These are phyloP conservation scores for Zaprionus inermis DNA, from an alignment of 1,140 invertebrate genomes.

Conservation along the genomic window DNA sequence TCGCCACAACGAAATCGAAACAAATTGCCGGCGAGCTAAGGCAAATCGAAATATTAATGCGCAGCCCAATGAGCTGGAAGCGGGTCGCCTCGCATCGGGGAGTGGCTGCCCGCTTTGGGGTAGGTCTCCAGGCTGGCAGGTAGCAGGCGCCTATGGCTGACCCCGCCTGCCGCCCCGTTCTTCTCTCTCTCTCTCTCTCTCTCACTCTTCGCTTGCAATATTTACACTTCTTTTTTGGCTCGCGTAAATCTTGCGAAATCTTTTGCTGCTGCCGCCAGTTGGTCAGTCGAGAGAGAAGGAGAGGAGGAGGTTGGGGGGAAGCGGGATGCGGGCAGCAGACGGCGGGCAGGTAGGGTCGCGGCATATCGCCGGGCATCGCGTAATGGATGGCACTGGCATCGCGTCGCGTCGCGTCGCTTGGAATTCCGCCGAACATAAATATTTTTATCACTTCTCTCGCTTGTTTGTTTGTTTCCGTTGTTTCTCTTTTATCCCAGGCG, in stretches of 20 bases:
- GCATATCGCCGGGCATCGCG: slow-evolving; percentile 1
- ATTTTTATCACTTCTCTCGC: slow-evolving; percentile 75
- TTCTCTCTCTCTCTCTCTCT: background rate
- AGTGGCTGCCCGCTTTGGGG: slow-evolving; percentile 17
- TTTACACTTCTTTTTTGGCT: slow-evolving; percentile 45
- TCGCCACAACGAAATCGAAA: slow-evolving; percentile 62
- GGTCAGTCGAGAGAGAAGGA: slow-evolving; percentile 21
- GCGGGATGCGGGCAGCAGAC: background rate
- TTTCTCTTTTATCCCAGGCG: slow-evolving; percentile 9
- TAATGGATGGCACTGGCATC: slow-evolving; percentile 40
- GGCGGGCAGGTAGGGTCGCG: background rate
- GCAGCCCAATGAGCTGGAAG: slow-evolving; percentile 74
- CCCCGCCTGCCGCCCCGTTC: too few relatives aligned
- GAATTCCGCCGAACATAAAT: slow-evolving; percentile 68
- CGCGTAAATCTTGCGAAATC: slow-evolving; percentile 43
- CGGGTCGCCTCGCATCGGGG: slow-evolving; percentile 21
- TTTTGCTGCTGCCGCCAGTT: slow-evolving; percentile 23
- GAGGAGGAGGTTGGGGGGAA: too few relatives aligned
- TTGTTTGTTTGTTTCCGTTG: slow-evolving; percentile 36
- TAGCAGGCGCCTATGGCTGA: slow-evolving; percentile 29
- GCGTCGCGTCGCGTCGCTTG: slow-evolving; percentile 44
- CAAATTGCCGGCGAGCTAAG: slow-evolving; percentile 74
- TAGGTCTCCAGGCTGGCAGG: slow-evolving; percentile 47
- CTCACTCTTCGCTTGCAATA: slow-evolving; percentile 50
- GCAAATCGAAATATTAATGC: slow-evolving; percentile 80